phyloP scores from a whole-genome alignment of 1,140 invertebrate species.

The Pantala flavescens region DNA sequence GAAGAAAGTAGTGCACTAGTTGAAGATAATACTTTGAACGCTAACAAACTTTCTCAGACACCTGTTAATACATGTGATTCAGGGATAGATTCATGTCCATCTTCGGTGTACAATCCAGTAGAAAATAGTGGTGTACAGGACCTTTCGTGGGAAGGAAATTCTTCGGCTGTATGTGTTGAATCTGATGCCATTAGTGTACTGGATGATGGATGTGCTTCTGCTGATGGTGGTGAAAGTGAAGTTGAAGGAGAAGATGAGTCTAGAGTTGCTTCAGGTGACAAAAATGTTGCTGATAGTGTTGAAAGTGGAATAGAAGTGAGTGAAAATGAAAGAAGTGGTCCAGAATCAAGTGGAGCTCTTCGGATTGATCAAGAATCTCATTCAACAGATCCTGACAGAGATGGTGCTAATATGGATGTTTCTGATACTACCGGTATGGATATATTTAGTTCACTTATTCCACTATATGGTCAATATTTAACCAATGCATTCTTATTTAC shows the following conservation, averaged over 20 bases:
- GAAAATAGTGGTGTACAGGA: not conserved
- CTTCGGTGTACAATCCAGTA: not conserved
- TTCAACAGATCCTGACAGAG: too few species aligned
- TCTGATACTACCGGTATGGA: too few species aligned
- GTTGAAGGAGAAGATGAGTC: not conserved
- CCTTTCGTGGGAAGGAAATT: not conserved
- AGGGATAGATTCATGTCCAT: not conserved
- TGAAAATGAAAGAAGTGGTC: not conserved
- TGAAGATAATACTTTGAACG: too few species aligned
- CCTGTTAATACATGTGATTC: not conserved
- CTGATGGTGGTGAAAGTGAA: not conserved
- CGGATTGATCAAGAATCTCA: too few species aligned
- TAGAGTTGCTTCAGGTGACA: not conserved
- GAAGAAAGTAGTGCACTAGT: too few species aligned
- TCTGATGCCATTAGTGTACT: not conserved
- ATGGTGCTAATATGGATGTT: too few species aligned
- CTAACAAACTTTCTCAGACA: not conserved
- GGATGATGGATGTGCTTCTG: not conserved
- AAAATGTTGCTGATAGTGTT: not conserved
- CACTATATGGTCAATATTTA: too few species aligned
- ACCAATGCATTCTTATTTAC: too few species aligned
- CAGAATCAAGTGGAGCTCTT: not conserved
- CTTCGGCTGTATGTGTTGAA: not conserved
- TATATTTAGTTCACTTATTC: too few species aligned
- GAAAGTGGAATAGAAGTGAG: not conserved